Percentiles rank a stretch among this genome's conserved stretches.
Conservation (phyloP, 2,797 vertebrate genomes). For the Rhinophrynus dorsalis region DNA sequence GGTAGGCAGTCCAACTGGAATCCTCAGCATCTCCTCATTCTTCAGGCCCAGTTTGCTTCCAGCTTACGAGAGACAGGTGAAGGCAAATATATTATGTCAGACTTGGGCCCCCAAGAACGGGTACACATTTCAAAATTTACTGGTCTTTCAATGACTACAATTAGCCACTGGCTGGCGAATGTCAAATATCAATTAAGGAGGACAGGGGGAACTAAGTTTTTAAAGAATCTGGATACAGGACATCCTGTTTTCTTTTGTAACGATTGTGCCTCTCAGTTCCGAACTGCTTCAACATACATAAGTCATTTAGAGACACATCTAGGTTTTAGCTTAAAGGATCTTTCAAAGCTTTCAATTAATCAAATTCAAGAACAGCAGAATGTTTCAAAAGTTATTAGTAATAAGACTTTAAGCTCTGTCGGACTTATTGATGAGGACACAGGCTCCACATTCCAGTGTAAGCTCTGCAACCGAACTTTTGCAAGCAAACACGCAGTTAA, state of each 20-base stretch:
- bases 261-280: slow-evolving; percentile 98
- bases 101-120: slow-evolving; percentile 94
- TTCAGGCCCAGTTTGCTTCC: slow-evolving; percentile 96
- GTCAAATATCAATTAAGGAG: slow-evolving; percentile 98
- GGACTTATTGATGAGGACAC: slow-evolving; percentile 86
- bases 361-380: slow-evolving; percentile 91
- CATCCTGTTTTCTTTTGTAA: slow-evolving; percentile 98
- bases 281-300: slow-evolving; percentile 94
- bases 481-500: slow-evolving; percentile 98
- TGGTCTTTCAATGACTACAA: slow-evolving; percentile 98
- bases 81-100: slow-evolving; percentile 91
- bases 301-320: slow-evolving; percentile 95
- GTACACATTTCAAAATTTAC: slow-evolving; percentile 99
- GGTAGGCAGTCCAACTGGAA: slow-evolving; percentile 98
- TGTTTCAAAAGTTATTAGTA: slow-evolving; percentile 84
- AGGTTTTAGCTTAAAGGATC: slow-evolving; percentile 96
- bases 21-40: slow-evolving; percentile 94
- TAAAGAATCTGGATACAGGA: slow-evolving; percentile 96
- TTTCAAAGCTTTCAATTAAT: slow-evolving; percentile 91
- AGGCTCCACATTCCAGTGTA: slow-evolving; percentile 92
- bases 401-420: slow-evolving; percentile 82
- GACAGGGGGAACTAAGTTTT: slow-evolving; percentile 98
- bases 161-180: slow-evolving; percentile 99
- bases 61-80: slow-evolving; percentile 91
- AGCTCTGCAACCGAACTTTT: slow-evolving; percentile 97